These are phyloP conservation scores for Phasianus colchicus DNA, from an alignment of 2,113 vertebrate species.

Conservation along the genomic window DNA sequence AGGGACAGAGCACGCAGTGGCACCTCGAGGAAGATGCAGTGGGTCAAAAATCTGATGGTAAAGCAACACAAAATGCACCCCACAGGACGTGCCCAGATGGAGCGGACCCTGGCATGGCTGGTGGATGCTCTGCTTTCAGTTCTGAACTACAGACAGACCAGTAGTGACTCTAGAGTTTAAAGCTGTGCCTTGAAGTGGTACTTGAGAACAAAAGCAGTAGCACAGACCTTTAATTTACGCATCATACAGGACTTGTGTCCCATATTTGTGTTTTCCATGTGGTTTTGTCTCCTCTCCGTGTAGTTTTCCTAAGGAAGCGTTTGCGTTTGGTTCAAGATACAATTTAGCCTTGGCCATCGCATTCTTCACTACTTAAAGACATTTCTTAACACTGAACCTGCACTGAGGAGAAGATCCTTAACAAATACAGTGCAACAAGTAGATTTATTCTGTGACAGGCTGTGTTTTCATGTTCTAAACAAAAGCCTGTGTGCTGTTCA, in stretches of 20 bases:
- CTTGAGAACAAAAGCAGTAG: neutral
- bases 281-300: neutral
- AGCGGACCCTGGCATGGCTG: neutral
- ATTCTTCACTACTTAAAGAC: neutral
- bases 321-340: neutral
- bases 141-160: neutral
- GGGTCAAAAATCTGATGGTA: neutral
- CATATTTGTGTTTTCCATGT: neutral
- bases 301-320: neutral
- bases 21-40: fast-evolving
- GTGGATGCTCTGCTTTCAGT: neutral
- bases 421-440: neutral
- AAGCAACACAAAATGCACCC: neutral
- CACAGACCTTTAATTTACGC: neutral
- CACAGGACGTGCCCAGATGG: neutral
- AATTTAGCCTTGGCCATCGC: neutral
- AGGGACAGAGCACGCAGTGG: fast-evolving
- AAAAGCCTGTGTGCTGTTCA: neutral
- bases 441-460: neutral
- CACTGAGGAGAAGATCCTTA: neutral
- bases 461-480: neutral
- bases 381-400: neutral
- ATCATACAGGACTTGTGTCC: neutral
- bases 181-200: neutral
- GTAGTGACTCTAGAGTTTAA: neutral